Evolutionary conservation across 2,888 invertebrate genomes (phyloP).

Genomic region (Lumbricus terrestris): DNA sequence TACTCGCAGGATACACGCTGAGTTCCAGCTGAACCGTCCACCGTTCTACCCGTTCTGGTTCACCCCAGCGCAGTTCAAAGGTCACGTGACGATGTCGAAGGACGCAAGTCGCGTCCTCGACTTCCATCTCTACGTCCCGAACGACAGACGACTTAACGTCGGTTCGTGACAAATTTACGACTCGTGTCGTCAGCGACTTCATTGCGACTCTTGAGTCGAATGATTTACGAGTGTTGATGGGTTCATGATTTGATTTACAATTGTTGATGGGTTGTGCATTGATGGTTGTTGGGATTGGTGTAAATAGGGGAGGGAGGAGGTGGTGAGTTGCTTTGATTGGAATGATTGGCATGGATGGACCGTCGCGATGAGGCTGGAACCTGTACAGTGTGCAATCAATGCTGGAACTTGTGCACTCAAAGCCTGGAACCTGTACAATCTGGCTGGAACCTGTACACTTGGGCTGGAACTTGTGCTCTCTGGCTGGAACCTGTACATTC

Average conservation of each 20-base stretch:
- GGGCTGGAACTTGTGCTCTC: too few species aligned
- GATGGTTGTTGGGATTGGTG: too few species aligned
- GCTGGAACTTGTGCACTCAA: too few species aligned
- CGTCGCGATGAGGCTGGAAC: too few species aligned
- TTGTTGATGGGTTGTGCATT: too few species aligned
- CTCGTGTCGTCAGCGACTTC: not conserved
- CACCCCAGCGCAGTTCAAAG: slow-evolving; percentile 57
- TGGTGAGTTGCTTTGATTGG: too few species aligned
- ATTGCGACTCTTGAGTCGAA: not conserved
- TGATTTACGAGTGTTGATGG: not conserved
- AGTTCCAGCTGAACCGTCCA: slow-evolving; percentile 57
- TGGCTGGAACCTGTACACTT: too few species aligned
- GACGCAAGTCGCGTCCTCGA: slow-evolving; percentile 45
- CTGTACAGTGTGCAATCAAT: too few species aligned
- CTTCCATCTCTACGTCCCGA: slow-evolving; percentile 54
- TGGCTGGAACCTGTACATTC: too few species aligned
- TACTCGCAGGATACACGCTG: slow-evolving; percentile 53
- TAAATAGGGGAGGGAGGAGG: too few species aligned
- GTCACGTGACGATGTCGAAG: slow-evolving; percentile 48
- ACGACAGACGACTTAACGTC: slow-evolving; percentile 52
- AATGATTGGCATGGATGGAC: too few species aligned
- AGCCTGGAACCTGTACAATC: too few species aligned
- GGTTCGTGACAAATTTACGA: slow-evolving; percentile 45
- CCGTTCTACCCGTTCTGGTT: slow-evolving; percentile 58
- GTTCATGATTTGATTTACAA: not conserved